Base-by-base conservation (phyloP, 2,888 invertebrate species). In the Nephrocerus scutellatus region DNA sequence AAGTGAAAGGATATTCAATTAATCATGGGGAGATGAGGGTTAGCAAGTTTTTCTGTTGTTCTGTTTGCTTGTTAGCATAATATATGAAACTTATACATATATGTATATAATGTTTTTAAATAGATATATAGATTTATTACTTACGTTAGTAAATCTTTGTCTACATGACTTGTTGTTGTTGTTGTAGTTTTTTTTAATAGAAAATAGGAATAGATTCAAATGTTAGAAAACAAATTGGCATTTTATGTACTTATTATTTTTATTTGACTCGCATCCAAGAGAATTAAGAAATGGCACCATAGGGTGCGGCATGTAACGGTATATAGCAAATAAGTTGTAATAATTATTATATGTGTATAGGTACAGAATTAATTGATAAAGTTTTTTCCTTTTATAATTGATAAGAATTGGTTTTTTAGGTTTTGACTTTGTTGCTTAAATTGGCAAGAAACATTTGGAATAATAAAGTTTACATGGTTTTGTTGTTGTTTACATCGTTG, bases 321-420 rank as follows among this genome's bases (percentile, higher is more conserved):
- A n/a, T n/a, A n/a, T n/a, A n/a, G n/a, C n/a, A n/a, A n/a, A n/a
- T n/a, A n/a, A n/a, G n/a, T n/a, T 46, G 43, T 43, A 42, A 36
- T 36, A 36, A 33, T 44, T 41, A 41, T 41, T 41, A 44, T 44
- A 42, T 41, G 36, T 41, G 41, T 46, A 46, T 60, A 62, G 58
- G 60, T 62, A 60, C 60, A 55, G 59, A 58, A 60, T 59, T 54
- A 53, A 54, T 55, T 56, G 54, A 59, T 53, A 51, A 45, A 36
- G 18, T 39, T 49, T 30, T 46, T 36, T 39, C 40, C 40, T 35
- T 49, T 50, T 48, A 41, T 54, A 31, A 40, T 38, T 38, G 33
- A 34, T 41, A 24, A 34, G 28, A 16, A 12, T 24, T 22, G 24
- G 15, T 24, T 24, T 24, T 13, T 13, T 2, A 8, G 13, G n/a